A percentile compares a stretch with the other conserved stretches of the same genome.
phyloP scores from a whole-genome alignment of 2,888 invertebrate genomes.

The Candidula unifasciata region DNA sequence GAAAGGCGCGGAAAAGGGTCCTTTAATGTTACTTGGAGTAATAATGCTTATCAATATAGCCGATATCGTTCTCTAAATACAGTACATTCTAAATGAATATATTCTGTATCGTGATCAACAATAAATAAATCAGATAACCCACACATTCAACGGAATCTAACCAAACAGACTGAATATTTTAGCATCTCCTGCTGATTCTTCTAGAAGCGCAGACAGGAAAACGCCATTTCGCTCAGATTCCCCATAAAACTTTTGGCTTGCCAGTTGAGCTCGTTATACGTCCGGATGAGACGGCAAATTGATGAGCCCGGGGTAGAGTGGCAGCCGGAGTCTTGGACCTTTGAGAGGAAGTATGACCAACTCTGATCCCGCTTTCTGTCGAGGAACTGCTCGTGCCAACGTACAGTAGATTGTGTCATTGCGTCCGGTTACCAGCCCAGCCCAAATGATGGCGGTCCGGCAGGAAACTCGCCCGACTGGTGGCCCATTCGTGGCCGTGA shows the following conservation, averaged over 20 bases:
- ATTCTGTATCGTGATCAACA: neutral
- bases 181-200: neutral
- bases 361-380: conserved; percentile 6
- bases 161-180: neutral
- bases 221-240: conserved; percentile 36
- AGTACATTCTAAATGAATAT: neutral
- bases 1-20: too few species aligned
- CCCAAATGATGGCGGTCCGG: neutral
- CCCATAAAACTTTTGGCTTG: conserved; percentile 28
- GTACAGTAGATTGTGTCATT: neutral
- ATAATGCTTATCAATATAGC: too few species aligned
- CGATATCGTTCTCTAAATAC: too few species aligned
- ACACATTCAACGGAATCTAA: neutral
- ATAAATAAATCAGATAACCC: neutral
- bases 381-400: neutral
- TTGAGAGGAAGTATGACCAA: neutral
- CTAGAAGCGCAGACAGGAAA: conserved; percentile 18
- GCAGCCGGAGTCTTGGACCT: conserved; percentile 26
- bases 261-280: conserved; percentile 24
- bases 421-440: neutral
- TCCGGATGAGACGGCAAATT: conserved; percentile 36
- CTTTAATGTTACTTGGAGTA: too few species aligned
- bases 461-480: neutral
- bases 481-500: neutral
- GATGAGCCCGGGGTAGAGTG: conserved; percentile 40